Percentiles rank a stretch among this genome's conserved stretches.
These are phyloP conservation scores for Palythoa caribaeorum DNA, from an alignment of 92 coral and sea anemone genomes.

Conservation along the genomic window DNA sequence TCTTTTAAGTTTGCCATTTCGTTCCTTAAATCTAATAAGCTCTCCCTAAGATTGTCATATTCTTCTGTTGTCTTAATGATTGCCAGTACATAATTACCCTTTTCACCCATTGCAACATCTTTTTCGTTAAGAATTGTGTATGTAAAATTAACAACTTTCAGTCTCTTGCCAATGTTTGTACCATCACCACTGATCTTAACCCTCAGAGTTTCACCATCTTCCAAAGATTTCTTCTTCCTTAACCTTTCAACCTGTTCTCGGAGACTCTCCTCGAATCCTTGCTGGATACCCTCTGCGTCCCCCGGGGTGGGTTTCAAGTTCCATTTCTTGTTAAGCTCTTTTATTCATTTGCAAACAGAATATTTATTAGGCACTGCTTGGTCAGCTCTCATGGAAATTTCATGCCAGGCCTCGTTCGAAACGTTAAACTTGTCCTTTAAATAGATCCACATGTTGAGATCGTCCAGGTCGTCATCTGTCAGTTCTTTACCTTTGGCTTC, in stretches of 20 bases:
- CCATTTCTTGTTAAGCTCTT: constrained; percentile 57
- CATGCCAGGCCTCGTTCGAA: constrained; percentile 73
- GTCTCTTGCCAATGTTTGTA: constrained; percentile 42
- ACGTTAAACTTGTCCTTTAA: constrained; percentile 66
- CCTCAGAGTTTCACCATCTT: not conserved
- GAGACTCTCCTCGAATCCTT: constrained; percentile 50
- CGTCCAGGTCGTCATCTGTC: constrained; percentile 50
- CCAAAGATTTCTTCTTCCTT: not conserved
- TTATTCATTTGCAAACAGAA: constrained; percentile 38
- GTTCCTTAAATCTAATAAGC: constrained; percentile 41
- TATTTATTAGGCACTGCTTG: constrained; percentile 45
- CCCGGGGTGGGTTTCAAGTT: constrained; percentile 62
- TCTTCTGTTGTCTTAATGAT: constrained; percentile 49
- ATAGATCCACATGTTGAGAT: constrained; percentile 63
- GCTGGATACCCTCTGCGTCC: constrained; percentile 60
- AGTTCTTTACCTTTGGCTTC: constrained; percentile 56
- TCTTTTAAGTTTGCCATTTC: constrained; percentile 49
- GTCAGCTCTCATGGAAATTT: constrained; percentile 62
- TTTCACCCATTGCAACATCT: constrained; percentile 45
- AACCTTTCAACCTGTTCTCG: constrained; percentile 34
- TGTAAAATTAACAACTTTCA: constrained; percentile 15
- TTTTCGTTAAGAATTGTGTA: not conserved
- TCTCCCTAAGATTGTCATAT: constrained; percentile 53
- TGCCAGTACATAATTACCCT: constrained; percentile 44
- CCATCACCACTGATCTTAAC: constrained; percentile 53